Conservation (phyloP, 2,888 invertebrate genomes). For the Magallana nippona region DNA sequence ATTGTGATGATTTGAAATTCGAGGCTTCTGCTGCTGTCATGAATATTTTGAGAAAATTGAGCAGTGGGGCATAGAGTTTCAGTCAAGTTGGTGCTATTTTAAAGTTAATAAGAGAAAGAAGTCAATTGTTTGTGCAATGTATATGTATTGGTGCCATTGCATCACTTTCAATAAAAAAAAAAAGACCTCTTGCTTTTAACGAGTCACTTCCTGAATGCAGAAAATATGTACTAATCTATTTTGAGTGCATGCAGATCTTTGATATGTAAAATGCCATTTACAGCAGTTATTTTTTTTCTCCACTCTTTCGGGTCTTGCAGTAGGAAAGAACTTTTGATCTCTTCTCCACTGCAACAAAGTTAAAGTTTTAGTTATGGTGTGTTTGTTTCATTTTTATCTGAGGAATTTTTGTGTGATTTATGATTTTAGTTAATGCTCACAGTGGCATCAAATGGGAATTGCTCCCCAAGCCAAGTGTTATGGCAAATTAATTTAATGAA, state of each 20-base stretch:
- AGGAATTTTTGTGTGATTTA: neutral
- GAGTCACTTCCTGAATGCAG: constrained; percentile 13
- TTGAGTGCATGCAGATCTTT: neutral
- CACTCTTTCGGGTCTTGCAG: no score
- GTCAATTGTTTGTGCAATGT: neutral
- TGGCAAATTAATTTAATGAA: constrained; percentile 30
- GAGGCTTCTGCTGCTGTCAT: constrained; percentile 19
- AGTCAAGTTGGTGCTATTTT: constrained; percentile 11
- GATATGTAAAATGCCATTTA: no score
- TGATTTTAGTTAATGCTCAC: constrained; percentile 8
- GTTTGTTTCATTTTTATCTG: neutral
- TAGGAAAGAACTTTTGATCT: neutral
- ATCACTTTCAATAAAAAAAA: constrained; percentile 1
- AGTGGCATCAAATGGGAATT: neutral
- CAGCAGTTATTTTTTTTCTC: no score
- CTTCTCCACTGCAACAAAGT: neutral
- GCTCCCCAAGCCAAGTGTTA: neutral
- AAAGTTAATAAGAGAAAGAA: neutral
- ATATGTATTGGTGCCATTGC: constrained; percentile 3
- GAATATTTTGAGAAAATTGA: constrained; percentile 13
- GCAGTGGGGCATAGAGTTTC: neutral
- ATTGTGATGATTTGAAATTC: constrained; percentile 30
- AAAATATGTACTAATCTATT: constrained; percentile 1
- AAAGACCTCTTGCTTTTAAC: constrained; percentile 6
- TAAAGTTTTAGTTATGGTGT: neutral